Evolutionary conservation across 2,797 vertebrate genomes (phyloP).

Genomic region (Neostethus bicornis): DNA sequence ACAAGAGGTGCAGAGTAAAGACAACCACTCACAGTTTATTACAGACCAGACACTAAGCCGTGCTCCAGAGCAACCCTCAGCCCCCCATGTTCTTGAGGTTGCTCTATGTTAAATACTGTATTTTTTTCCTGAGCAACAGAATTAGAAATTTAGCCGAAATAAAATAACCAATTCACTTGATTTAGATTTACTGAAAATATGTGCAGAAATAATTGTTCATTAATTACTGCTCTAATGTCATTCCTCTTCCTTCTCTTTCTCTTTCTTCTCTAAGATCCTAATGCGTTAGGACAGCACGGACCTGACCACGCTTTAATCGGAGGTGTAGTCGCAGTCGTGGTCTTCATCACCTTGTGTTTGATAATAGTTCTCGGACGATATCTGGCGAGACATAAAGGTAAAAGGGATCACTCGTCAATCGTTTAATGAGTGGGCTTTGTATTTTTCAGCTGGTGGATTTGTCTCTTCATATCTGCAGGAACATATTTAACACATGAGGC

Average conservation of each 20-base stretch:
- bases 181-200: slow-evolving; percentile 17
- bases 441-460: slow-evolving; percentile 23
- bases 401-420: slow-evolving; percentile 37
- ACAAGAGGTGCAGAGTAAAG: slow-evolving; percentile 64
- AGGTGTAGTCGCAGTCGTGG: slow-evolving; percentile 97
- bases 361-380: slow-evolving; percentile 98
- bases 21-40: slow-evolving; percentile 73
- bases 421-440: slow-evolving; percentile 4
- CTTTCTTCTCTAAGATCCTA: slow-evolving; percentile 85
- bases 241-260: slow-evolving; percentile 27
- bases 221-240: too few relatives aligned
- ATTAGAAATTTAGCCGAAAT: slow-evolving; percentile 18
- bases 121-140: slow-evolving; percentile 32
- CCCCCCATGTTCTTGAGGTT: slow-evolving; percentile 46
- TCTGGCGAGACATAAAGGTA: slow-evolving; percentile 99
- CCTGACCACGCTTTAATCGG: slow-evolving; percentile 97
- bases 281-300: slow-evolving; percentile 89
- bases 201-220: slow-evolving; percentile 32
- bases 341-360: slow-evolving; percentile 98
- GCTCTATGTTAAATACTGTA: slow-evolving; percentile 55
- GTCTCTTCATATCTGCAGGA: slow-evolving; percentile 78
- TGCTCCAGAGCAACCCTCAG: slow-evolving; percentile 54
- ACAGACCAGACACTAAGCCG: slow-evolving; percentile 58
- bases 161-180: slow-evolving; percentile 14
- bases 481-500: slow-evolving; percentile 99